phyloP scores from a whole-genome alignment of 1,140 invertebrate species.

The Andrena cerasifolii region DNA sequence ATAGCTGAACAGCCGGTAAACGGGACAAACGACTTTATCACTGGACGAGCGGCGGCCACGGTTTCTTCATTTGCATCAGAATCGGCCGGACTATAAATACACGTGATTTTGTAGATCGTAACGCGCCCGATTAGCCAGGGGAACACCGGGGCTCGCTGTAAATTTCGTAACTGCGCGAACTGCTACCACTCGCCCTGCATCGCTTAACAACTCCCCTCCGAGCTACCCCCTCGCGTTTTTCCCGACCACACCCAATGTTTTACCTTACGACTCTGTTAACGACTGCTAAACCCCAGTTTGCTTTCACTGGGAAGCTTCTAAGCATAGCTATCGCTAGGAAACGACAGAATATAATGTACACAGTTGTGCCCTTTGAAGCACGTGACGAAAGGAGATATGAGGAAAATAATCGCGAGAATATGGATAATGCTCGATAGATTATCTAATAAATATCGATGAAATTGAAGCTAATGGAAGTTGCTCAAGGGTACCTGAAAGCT shows the following conservation, averaged over 20 bases:
- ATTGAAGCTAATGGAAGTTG: too few species aligned
- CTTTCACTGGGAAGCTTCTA: too few species aligned
- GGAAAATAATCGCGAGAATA: too few species aligned
- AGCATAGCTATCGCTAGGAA: too few species aligned
- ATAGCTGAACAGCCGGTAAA: constrained; percentile 47
- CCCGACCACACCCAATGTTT: background rate
- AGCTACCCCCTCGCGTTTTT: background rate
- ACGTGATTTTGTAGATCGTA: constrained; percentile 59
- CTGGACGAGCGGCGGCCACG: constrained; percentile 11
- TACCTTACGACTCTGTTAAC: background rate
- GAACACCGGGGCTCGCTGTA: background rate
- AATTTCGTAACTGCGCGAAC: background rate
- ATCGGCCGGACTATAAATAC: constrained; percentile 64
- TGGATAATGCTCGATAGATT: too few species aligned
- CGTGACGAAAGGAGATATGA: too few species aligned
- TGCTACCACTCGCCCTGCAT: background rate
- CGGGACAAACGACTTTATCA: constrained; percentile 64
- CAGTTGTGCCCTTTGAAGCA: too few species aligned
- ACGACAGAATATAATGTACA: too few species aligned
- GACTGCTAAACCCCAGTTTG: too few species aligned
- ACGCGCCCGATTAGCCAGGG: constrained; percentile 34
- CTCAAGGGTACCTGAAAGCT: too few species aligned
- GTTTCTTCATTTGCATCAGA: constrained; percentile 61
- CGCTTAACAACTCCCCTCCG: background rate
- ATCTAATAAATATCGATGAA: too few species aligned